phyloP scores from a whole-genome alignment of 2,113 vertebrate genomes.

The Microcebus tavaratra region DNA sequence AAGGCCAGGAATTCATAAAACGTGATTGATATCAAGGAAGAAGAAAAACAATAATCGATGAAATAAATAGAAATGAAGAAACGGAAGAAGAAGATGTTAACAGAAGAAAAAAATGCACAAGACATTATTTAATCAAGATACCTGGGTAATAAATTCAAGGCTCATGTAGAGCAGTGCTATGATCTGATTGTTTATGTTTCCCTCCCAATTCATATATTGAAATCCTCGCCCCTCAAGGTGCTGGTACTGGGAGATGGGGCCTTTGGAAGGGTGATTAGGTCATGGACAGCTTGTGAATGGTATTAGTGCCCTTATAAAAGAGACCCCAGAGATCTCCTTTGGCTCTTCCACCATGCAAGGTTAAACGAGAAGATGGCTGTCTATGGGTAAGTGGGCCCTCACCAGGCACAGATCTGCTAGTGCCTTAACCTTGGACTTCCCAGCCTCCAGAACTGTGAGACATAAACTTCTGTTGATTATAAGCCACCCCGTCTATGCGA shows the following conservation, averaged over 20 bases:
- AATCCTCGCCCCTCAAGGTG: neutral
- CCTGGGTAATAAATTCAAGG: neutral
- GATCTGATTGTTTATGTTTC: neutral
- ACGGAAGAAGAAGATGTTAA: neutral
- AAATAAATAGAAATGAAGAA: slow-evolving; percentile 32
- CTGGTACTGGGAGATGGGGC: neutral
- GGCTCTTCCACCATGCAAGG: neutral
- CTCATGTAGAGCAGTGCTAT: neutral
- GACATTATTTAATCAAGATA: neutral
- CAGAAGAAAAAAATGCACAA: neutral
- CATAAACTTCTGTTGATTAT: neutral
- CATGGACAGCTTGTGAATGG: neutral
- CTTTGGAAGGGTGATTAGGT: neutral
- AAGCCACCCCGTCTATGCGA: neutral
- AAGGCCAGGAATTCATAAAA: neutral
- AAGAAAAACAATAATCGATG: neutral
- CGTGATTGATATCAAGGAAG: neutral
- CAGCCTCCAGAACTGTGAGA: neutral
- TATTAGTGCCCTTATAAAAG: neutral
- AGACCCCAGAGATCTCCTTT: neutral
- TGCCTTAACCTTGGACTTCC: neutral
- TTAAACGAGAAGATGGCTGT: neutral
- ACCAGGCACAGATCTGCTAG: neutral
- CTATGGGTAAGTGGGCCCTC: neutral
- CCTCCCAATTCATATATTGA: neutral